A percentile compares a stretch with the other conserved stretches of the same genome.
These are phyloP conservation scores for Chirona hameri DNA, from an alignment of 2,888 invertebrate genomes.

Conservation along the genomic window DNA sequence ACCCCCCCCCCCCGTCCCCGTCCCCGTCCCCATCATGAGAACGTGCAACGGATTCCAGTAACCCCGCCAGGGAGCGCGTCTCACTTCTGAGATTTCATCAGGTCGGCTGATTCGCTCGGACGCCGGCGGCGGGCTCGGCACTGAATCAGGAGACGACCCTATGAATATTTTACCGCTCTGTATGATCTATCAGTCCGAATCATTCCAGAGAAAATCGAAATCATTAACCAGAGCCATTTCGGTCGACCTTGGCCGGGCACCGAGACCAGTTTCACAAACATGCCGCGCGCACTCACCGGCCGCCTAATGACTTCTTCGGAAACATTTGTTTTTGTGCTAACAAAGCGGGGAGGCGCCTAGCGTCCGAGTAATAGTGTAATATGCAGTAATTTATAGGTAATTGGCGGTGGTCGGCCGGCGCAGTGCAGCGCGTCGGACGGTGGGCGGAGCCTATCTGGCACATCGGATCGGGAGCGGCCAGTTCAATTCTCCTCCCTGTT, in stretches of 20 bases:
- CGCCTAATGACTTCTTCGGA: conserved; percentile 23
- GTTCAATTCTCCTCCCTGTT: conserved; percentile 3
- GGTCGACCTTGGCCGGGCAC: neutral
- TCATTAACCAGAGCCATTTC: neutral
- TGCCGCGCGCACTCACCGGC: neutral
- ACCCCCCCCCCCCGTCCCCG: no score
- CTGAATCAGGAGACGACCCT: neutral
- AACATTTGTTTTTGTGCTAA: conserved; percentile 22
- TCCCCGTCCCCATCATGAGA: no score
- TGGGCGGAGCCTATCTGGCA: conserved; percentile 4
- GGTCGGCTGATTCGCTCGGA: neutral
- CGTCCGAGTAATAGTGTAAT: neutral
- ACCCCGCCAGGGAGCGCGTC: no score
- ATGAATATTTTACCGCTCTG: conserved; percentile 1
- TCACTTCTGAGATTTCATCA: neutral
- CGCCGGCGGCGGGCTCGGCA: neutral
- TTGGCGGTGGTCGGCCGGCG: neutral
- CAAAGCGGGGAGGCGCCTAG: neutral
- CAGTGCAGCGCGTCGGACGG: neutral
- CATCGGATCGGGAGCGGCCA: neutral
- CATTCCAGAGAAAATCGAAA: neutral
- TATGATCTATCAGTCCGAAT: neutral
- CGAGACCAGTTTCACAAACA: neutral
- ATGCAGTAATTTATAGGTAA: conserved; percentile 26
- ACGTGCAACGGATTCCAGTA: neutral